phyloP scores from a whole-genome alignment of 1,140 invertebrate species.

The Danaus melanippus region DNA sequence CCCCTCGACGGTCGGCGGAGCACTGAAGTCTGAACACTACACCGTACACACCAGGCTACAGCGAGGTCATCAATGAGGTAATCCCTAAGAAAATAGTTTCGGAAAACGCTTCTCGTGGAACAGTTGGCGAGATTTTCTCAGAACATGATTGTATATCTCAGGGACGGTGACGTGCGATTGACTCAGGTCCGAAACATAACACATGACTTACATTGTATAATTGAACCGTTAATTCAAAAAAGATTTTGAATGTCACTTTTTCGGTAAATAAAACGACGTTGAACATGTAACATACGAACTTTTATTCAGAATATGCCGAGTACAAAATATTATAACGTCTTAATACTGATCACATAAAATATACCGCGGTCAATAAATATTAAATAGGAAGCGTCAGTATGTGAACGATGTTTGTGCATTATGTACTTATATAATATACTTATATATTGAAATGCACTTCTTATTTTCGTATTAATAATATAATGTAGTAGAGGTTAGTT shows the following conservation, averaged over 20 bases:
- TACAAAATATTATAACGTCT: conserved; percentile 12
- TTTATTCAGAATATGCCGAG: conserved; percentile 11
- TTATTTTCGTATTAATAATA: no score
- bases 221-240: conserved; percentile 3
- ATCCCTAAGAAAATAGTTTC: conserved; percentile 39
- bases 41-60: conserved; percentile 5
- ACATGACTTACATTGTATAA: conserved; percentile 1
- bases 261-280: conserved; percentile 9
- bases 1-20: conserved; percentile 27
- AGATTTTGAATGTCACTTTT: no score
- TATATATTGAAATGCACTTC: no score
- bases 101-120: conserved; percentile 31
- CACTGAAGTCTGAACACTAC: conserved; percentile 27
- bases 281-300: conserved; percentile 27
- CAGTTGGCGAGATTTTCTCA: conserved; percentile 48
- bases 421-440: no score
- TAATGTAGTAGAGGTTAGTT: no score
- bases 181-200: conserved; percentile 6
- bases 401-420: no score
- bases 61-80: conserved; percentile 42
- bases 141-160: conserved; percentile 25
- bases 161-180: conserved; percentile 16
- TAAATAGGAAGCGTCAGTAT: no score
- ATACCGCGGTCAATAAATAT: no score
- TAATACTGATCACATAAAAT: no score